phyloP scores from a whole-genome alignment of 2,113 vertebrate genomes.

The Elgaria multicarinata region DNA sequence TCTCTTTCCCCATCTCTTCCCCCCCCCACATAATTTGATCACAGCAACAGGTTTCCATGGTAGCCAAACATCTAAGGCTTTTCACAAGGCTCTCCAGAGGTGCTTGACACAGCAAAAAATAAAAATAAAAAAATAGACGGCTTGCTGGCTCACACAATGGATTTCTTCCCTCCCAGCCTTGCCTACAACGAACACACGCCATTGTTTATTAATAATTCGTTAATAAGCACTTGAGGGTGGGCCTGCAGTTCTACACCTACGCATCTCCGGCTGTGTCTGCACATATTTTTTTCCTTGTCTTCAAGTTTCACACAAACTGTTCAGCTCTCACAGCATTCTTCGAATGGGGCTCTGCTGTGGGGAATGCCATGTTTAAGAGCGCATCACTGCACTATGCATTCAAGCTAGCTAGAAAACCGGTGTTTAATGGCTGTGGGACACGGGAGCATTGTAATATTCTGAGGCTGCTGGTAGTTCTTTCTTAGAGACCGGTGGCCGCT shows the following conservation, averaged over 20 bases:
- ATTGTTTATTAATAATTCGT: slow-evolving; percentile 26
- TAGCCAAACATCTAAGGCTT: slow-evolving; percentile 22
- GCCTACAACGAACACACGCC: slow-evolving; percentile 19
- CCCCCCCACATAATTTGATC: neutral
- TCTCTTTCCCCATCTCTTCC: slow-evolving; percentile 12
- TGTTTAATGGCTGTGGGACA: neutral
- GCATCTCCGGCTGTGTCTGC: neutral
- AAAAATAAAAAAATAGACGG: too few species aligned
- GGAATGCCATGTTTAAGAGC: neutral
- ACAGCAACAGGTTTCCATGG: slow-evolving; percentile 30
- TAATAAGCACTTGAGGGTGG: slow-evolving; percentile 19
- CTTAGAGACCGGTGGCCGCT: neutral
- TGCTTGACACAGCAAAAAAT: slow-evolving; percentile 28
- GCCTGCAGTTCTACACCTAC: neutral
- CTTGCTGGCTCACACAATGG: slow-evolving; percentile 33
- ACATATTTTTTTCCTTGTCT: neutral
- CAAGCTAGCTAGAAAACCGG: neutral
- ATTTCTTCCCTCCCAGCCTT: slow-evolving; percentile 40
- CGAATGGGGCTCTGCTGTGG: neutral
- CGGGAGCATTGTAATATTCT: neutral
- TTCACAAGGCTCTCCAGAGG: slow-evolving; percentile 31
- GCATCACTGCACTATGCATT: neutral
- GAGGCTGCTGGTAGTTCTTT: neutral
- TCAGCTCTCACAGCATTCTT: neutral
- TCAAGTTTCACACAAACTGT: neutral